Evolutionary conservation across 1,140 invertebrate genomes (phyloP).

Genomic region (Trachymyrmex septentrionalis): DNA sequence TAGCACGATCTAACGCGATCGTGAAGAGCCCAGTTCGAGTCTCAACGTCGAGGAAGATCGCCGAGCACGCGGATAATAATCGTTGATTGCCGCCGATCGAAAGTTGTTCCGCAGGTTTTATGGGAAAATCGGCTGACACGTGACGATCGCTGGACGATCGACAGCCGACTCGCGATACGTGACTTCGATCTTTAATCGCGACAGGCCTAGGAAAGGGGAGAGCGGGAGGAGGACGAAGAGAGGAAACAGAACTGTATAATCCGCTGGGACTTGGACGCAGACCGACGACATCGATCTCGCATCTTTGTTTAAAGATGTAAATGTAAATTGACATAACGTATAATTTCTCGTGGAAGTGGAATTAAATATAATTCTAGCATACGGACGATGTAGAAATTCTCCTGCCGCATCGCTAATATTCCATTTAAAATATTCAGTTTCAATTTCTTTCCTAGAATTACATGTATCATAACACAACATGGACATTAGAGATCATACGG

Average conservation of each 20-base stretch:
- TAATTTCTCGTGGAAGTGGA: neutral
- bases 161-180: constrained; percentile 69
- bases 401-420: neutral
- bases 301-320: constrained; percentile 26
- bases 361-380: neutral
- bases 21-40: constrained; percentile 52
- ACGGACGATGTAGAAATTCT: neutral
- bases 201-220: constrained; percentile 37
- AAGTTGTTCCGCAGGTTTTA: constrained; percentile 75
- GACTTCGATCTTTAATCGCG: constrained; percentile 73
- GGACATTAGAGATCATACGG: neutral
- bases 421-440: constrained; percentile 15
- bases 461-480: neutral
- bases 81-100: constrained; percentile 75
- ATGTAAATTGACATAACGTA: constrained; percentile 8
- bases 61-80: constrained; percentile 75
- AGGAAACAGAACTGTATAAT: constrained; percentile 58
- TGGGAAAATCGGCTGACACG: constrained; percentile 76
- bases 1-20: constrained; percentile 65
- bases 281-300: neutral
- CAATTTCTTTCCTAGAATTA: neutral
- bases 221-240: constrained; percentile 42
- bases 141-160: constrained; percentile 73
- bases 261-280: constrained; percentile 26
- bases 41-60: constrained; percentile 63